Evolutionary conservation across 2,797 vertebrate species (phyloP).

Genomic region (Anabas testudineus): DNA sequence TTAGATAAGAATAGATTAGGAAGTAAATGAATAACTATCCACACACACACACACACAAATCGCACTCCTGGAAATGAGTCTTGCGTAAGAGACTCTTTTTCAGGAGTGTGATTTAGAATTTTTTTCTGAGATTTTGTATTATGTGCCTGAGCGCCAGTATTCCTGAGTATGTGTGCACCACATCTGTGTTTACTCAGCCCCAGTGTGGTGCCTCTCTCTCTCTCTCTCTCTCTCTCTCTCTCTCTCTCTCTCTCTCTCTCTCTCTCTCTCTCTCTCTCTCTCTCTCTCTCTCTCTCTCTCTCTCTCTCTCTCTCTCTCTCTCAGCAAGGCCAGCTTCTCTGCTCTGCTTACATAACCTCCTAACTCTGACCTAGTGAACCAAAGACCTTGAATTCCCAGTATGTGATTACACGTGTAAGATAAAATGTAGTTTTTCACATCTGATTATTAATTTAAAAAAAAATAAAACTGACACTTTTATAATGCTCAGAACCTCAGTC

Average conservation of each 20-base stretch:
- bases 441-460: slow-evolving; percentile 11
- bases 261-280: slow-evolving; percentile 30
- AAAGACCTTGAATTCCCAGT: slow-evolving; percentile 45
- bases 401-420: slow-evolving; percentile 29
- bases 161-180: slow-evolving; percentile 2
- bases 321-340: slow-evolving; percentile 54
- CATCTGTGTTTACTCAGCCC: slow-evolving; percentile 46
- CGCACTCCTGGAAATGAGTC: slow-evolving; percentile 41
- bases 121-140: slow-evolving; percentile 8
- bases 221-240: slow-evolving; percentile 31
- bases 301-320: slow-evolving; percentile 22
- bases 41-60: slow-evolving; percentile 36
- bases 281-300: slow-evolving; percentile 31
- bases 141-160: slow-evolving; percentile 14
- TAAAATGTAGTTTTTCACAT: slow-evolving; percentile 27
- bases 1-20: slow-evolving; percentile 55
- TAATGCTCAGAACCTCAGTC: background rate
- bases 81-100: slow-evolving; percentile 49
- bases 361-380: slow-evolving; percentile 69
- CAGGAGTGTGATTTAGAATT: slow-evolving; percentile 18
- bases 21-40: slow-evolving; percentile 65
- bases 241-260: slow-evolving; percentile 24
- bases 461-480: background rate
- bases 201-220: slow-evolving; percentile 37
- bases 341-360: slow-evolving; percentile 65